Conservation (phyloP, 2,113 vertebrate species). For the Alouatta palliata region DNA sequence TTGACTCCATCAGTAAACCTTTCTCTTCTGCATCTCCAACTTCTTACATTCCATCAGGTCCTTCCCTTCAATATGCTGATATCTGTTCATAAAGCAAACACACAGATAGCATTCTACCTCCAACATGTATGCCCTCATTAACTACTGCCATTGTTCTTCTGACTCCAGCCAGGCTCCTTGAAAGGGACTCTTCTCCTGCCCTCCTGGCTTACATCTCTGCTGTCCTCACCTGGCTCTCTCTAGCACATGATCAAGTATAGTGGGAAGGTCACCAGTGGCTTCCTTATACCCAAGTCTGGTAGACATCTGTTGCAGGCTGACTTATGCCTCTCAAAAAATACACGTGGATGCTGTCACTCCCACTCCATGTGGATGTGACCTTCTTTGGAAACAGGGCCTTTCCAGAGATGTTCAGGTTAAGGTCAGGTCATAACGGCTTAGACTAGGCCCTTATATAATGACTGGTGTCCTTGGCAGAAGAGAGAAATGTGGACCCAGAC, state of each 20-base stretch:
- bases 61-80: neutral
- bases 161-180: neutral
- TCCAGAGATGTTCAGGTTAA: neutral
- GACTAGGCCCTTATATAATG: neutral
- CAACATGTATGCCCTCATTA: accelerated
- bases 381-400: neutral
- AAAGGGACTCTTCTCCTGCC: too few species aligned
- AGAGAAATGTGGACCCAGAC: neutral
- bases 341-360: accelerated
- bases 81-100: neutral
- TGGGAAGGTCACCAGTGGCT: neutral
- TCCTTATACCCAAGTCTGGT: neutral
- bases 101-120: neutral
- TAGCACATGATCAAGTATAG: neutral
- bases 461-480: neutral
- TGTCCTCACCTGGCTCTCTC: accelerated
- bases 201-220: neutral
- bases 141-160: too few species aligned
- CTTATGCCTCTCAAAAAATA: too few species aligned
- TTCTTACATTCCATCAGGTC: neutral
- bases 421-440: accelerated
- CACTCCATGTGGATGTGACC: neutral
- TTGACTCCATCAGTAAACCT: too few species aligned
- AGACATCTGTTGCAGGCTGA: neutral
- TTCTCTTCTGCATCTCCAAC: too few species aligned